Evolutionary conservation across 2,113 vertebrate species (phyloP).

Genomic region (Cairina moschata): DNA sequence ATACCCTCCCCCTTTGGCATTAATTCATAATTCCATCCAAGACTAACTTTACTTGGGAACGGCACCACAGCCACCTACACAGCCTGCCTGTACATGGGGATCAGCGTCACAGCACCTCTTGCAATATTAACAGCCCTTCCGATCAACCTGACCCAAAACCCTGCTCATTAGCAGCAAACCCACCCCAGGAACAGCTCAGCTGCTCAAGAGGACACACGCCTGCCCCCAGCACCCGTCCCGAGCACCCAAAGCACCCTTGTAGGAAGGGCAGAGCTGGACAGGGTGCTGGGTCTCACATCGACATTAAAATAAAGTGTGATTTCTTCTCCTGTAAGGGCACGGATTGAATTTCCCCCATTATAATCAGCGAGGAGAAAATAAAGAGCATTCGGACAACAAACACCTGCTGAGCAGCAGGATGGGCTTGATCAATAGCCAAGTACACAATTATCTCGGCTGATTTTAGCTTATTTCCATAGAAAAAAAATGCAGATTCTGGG

Average conservation of each 20-base stretch:
- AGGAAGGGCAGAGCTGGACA: background rate
- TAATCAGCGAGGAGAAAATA: background rate
- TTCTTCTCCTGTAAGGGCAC: background rate
- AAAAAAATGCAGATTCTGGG: background rate
- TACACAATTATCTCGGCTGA: background rate
- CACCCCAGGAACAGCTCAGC: background rate
- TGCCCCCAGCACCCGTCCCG: background rate
- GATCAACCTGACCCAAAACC: background rate
- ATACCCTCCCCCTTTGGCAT: background rate
- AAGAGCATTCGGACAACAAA: background rate
- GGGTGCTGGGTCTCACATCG: rapidly evolving
- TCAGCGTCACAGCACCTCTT: background rate
- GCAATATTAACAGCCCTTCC: background rate
- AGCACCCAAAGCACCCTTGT: background rate
- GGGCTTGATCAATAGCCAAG: background rate
- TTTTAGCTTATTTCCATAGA: background rate
- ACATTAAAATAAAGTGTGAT: background rate
- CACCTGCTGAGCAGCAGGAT: background rate
- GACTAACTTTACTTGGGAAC: background rate
- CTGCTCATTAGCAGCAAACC: background rate
- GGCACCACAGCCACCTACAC: background rate
- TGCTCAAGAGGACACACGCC: rapidly evolving
- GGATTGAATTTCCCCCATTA: background rate
- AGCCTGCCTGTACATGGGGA: background rate
- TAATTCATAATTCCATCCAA: background rate